Base-by-base conservation (phyloP, 2,888 invertebrate genomes). In the Zaprionus obscuricornis region DNA sequence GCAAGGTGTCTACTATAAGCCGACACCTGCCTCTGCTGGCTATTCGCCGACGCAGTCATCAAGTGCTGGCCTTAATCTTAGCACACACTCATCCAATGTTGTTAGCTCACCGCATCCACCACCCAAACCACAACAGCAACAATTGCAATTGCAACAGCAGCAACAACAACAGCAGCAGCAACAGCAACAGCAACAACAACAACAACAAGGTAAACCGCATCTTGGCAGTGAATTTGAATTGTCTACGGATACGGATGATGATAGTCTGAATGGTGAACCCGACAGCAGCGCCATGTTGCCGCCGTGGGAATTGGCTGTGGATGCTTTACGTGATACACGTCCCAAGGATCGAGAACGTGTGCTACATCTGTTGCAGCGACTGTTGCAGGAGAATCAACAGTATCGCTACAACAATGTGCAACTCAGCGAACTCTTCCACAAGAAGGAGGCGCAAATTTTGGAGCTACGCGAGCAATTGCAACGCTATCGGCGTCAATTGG, bases 181-280 rank as follows among this genome's bases (percentile, higher is more conserved):
- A 7, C 22, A 4, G 4, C 7, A 5, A 29, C 34, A 46, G 31
- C 29, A 33, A 11, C 46, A 51, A 34, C 49, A 52, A 46, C 63
- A 26, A 50, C n/a, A n/a, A n/a, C 24, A 46, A 22, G 57, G 39
- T 0, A 64, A 66, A 18, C 64, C 81, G 2, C 83, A 86, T 51
- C 36, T 83, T 60, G 85, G 88, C 56, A 92, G 94, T 11, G 95
- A 95, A 84, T 93, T 93, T 62, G 94, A 94, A 77, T 86, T 93
- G 55, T 93, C 93, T 3, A 95, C 94, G 1, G 96, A 95, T 85
- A 95, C 95, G 3, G 93, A 95, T 81, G 93, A 95, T 40, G 93
- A 95, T 57, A 92, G 91, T 54, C 74, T 90, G 16, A 88, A 88
- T 31, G 90, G 90, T 1, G 90, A 90, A 62, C 88, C 90, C 6